Conservation (phyloP, 2,888 invertebrate species). For the Dryadula phaetusa region DNA sequence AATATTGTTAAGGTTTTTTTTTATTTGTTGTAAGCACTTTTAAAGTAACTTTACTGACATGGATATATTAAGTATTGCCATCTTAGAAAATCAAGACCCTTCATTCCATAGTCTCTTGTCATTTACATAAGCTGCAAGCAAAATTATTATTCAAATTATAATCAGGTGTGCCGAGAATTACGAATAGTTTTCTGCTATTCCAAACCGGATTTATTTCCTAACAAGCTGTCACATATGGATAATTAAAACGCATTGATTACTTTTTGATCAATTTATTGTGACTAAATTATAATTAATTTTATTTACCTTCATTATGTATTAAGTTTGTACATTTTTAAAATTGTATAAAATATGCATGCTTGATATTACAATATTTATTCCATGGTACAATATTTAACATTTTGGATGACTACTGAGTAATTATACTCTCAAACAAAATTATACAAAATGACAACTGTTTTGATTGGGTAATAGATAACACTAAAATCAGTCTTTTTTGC, state of each 20-base stretch:
- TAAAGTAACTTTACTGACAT: background rate
- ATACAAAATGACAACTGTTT: background rate
- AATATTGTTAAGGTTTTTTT: background rate
- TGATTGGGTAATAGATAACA: conserved; percentile 22
- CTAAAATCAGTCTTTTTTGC: conserved; percentile 34
- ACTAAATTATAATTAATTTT: background rate
- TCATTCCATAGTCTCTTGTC: conserved; percentile 3
- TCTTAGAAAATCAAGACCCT: background rate
- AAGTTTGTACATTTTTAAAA: background rate
- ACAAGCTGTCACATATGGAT: conserved; percentile 17
- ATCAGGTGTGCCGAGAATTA: conserved; percentile 36
- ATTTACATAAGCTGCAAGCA: conserved; percentile 23
- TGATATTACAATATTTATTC: background rate
- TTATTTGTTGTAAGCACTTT: background rate
- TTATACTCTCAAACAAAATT: background rate
- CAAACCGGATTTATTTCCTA: conserved; percentile 37
- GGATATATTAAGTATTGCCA: background rate
- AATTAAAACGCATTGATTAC: conserved; percentile 9
- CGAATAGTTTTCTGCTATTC: conserved; percentile 34
- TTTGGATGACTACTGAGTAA: background rate
- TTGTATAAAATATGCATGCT: background rate
- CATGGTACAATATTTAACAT: background rate
- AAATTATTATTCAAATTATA: conserved; percentile 36
- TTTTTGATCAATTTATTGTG: background rate
- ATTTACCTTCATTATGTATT: background rate